Evolutionary conservation across 2,888 invertebrate genomes (phyloP), one percentile per base, ranked within the genome.

Genomic region (Venusia cambrica): DNA sequence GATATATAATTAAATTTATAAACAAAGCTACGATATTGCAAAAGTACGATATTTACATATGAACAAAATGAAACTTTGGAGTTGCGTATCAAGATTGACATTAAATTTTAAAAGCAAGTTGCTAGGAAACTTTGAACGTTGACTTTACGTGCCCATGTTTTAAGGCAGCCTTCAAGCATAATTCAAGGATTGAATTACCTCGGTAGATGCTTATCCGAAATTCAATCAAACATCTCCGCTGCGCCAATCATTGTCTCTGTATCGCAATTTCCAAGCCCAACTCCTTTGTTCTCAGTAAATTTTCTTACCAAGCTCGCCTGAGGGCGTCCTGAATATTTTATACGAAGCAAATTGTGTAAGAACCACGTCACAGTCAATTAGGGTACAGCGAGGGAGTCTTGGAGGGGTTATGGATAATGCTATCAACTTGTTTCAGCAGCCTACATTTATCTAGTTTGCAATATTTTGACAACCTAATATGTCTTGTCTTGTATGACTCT

Each of bases 211-310:
- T 41, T 39, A 36, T 34, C 33, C 45, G 36, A 43, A 54, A 57
- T 52, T 56, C 46, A 48, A 59, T 56, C 45, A 43, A 42, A 38
- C 38, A 38, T 33, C 45, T 47, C 36, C 44, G 45, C 48, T 47
- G 38, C 44, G 45, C 48, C 57, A 57, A 60, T 53, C 54, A 49
- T 54, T 48, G 47, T 45, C 43, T 48, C 17, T 26, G 48, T 36
- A 62, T 50, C 46, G 45, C 48, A 48, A 53, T 14, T 13, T 13
- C 6, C 21, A 25, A 27, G 17, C 10, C 49, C n/a, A n/a, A n/a
- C n/a, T 59, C 38, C 42, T 54, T 62, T 60, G 58, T 62, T 60
- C 52, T 55, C 16, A 22, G 41, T 48, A 54, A 57, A 61, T 58
- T 57, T 51, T 54, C 51, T 56, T 56, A 48, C 41, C 20, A 43